Base-by-base conservation (phyloP, 1,140 invertebrate genomes). In the Hycleus cichorii region DNA sequence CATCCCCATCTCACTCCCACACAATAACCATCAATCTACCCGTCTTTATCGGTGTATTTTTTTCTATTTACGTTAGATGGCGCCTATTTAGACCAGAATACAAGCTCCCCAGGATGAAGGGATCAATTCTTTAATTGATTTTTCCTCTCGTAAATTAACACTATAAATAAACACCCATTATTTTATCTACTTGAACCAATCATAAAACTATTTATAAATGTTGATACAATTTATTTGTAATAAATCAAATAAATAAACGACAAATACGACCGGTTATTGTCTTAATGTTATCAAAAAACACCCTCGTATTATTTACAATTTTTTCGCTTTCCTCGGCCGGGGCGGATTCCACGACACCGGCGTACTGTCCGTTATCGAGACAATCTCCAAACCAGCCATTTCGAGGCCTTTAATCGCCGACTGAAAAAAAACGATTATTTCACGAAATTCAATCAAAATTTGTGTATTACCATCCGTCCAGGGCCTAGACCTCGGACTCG, bases 351-450 rank as follows among this genome's bases (percentile, higher is more conserved):
- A 90, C 1, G 87, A 87, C 4, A 96, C 84, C 61, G 76, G 83
- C 1, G 95, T 97, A 58, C 77, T 81, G 73, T 98, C 95, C 4
- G 94, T 95, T 12, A 98, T 81, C 9, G 93, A 96, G 12, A 95
- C 79, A 57, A 97, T 87, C 58, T 93, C 83, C 11, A 97, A 64
- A 5, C 94, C 94, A 50, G 86, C 84, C 84, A 95, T 89, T 74
- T 93, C 83, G 10, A 98, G 71, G 4, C 94, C 95, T 81, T 96
- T 97, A 39, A 97, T 84, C n/a, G 91, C 84, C 55, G 90, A 84
- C 90, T 93, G 74, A 82, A 81, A 82, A 87, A 91, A 74, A 50
- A 79, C 78, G 18, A 18, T 18, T 18, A 18, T 18, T 18, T 57
- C 67, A 57, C 54, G 53, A 60, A 73, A 48, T 52, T 53, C 32